Conservation (phyloP, 2,113 vertebrate species). For the Indicator maculatus region DNA sequence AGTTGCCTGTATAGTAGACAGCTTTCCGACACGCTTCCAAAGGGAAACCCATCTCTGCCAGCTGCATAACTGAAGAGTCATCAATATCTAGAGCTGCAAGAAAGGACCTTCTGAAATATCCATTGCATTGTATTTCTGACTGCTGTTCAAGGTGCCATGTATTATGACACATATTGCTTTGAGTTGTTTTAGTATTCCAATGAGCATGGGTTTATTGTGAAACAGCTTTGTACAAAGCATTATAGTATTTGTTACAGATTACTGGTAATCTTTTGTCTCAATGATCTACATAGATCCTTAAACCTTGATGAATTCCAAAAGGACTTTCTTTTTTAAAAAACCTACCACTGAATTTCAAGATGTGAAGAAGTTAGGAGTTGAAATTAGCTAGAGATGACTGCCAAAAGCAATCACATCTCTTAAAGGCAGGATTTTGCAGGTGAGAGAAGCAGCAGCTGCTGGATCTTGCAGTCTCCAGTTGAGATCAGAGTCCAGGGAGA, state of each 20-base stretch:
- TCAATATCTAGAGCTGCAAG: constrained; percentile 92
- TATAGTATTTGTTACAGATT: not conserved
- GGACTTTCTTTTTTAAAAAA: not conserved
- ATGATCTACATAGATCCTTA: not conserved
- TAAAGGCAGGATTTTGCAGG: not conserved
- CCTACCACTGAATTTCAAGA: not conserved
- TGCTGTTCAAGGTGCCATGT: not conserved
- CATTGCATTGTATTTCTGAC: not conserved
- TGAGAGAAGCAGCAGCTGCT: not conserved
- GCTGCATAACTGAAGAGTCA: constrained; percentile 93
- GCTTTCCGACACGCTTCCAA: constrained; percentile 96
- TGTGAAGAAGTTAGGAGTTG: not conserved
- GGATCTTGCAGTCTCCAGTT: too few relatives aligned
- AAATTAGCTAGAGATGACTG: not conserved
- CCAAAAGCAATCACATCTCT: not conserved
- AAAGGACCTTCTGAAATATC: not conserved
- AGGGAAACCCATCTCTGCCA: constrained; percentile 99
- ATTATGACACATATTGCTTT: not conserved
- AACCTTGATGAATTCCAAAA: not conserved
- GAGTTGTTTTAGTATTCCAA: not conserved
- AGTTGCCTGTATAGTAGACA: constrained; percentile 96
- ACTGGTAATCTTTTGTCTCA: not conserved
- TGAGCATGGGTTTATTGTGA: not conserved
- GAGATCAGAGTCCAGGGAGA: not conserved
- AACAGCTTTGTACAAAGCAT: not conserved